Evolutionary conservation across 2,113 vertebrate genomes (phyloP), one percentile per base, ranked within the genome.

Genomic region (Oenanthe oenanthe): DNA sequence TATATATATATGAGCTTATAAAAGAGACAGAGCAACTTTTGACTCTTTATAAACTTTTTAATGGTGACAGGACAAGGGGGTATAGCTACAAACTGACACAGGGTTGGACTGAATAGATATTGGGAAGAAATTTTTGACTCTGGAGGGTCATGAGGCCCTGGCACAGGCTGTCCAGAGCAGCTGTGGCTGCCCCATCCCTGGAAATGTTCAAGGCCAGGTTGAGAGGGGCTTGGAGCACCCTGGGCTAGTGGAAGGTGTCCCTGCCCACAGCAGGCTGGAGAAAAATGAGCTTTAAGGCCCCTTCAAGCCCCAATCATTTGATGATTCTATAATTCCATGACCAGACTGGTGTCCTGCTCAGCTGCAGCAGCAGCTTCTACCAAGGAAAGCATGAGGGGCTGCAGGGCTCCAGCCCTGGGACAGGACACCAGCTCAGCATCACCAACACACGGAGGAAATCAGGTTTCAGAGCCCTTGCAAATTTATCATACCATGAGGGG

Each of bases 401-500:
- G 57, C 36, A 24, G 66, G 24, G 4, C 3, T 24, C 10, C 5
- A 2, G 6, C 1, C 26, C 60, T 34, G 17, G 63, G 60, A 25
- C 28, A 65, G 66, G 43, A 34, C 34, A 32, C 5, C 45, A 31
- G 6, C 47, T 21, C 38, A 1, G 17, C 4, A 66, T 4, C 88
- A 51, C 2, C 5, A 1, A 3, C 48, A 34, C 0, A 2, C 11
- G 6, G 53, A 61, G 47, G 79, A 91, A 83, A 57, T 5, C 0
- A 4, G 17, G 3, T 29, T 57, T 19, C 43, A 88, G 68, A 85
- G 28, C n/a, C 0, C 9, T 73, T 60, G 53, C 36, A 22, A 42
- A 24, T 17, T 53, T 40, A 53, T 54, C 16, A 58, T 25, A n/a
- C 1, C 1, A 0, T 8, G 1, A n/a, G 9, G 56, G 78, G n/a